Evolutionary conservation across 2,888 invertebrate genomes (phyloP), one percentile per base, ranked within the genome.

Genomic region (Lacanobia oleracea): DNA sequence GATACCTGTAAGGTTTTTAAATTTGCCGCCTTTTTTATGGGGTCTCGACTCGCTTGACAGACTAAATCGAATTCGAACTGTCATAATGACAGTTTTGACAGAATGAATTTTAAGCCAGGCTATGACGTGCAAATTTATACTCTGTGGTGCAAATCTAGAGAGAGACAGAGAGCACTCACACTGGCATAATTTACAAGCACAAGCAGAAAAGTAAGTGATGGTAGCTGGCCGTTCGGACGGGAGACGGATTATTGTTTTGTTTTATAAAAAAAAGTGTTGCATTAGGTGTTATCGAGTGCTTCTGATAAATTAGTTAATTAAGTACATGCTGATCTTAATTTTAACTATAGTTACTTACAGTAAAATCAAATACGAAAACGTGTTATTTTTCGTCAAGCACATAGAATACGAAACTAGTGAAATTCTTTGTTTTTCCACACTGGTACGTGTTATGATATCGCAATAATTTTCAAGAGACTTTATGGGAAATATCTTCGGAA

Each of bases 401-500:
- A 60, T 50, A 45, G 40, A 77, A 71, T 64, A 77, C 66, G 66
- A 69, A 77, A 67, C 71, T 45, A 86, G 85, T 87, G 86, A 82
- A 82, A 85, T 85, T 86, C 85, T 84, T 88, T 86, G 84, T 84
- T 84, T 76, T 81, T 79, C 63, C 21, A 67, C 51, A 67, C 53
- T 74, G 67, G 43, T 65, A 77, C 60, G 69, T 83, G 85, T 78
- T 77, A 84, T 83, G 82, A 56, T 80, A 71, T 72, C 77, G 68
- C 63, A 76, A 75, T 77, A 75, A 77, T 71, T 74, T 68, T 81
- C 79, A 79, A 81, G 74, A 79, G 67, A 82, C 84, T 91, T 85
- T 90, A 92, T 92, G 91, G 91, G 84, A 89, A 85, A 85, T 79
- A 86, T 79, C 77, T 83, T 81, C 74, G 79, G 68, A 85, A 88